phyloP scores from a whole-genome alignment of 2,113 vertebrate species.

The Dascyllus trimaculatus region DNA sequence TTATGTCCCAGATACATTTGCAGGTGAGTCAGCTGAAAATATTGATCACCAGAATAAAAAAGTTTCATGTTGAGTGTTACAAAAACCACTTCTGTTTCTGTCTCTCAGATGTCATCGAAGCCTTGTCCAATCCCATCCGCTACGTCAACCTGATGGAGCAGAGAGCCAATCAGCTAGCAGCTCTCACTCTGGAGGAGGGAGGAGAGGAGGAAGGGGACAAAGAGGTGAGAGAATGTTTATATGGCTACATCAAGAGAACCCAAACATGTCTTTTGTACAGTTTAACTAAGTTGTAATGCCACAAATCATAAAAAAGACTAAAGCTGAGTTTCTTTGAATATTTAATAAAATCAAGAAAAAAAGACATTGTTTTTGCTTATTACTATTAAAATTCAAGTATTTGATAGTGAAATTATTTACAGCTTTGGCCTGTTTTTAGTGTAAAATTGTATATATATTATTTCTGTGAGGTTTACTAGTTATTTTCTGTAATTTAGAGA shows the following conservation, averaged over 20 bases:
- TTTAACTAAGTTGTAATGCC: too few species aligned
- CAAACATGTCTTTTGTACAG: too few species aligned
- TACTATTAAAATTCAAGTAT: not conserved
- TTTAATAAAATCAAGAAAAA: too few species aligned
- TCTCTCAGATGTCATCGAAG: slow-evolving; percentile 94
- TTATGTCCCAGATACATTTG: slow-evolving; percentile 97
- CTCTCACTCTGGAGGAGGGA: slow-evolving; percentile 95
- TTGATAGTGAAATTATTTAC: too few species aligned
- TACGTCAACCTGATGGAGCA: slow-evolving; percentile 98
- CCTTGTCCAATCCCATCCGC: slow-evolving; percentile 97
- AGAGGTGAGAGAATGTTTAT: slow-evolving; percentile 85
- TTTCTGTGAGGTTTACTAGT: too few species aligned
- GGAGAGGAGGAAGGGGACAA: slow-evolving; percentile 93
- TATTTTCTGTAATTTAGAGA: too few species aligned
- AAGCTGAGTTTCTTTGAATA: too few species aligned
- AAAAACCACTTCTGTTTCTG: slow-evolving; percentile 30
- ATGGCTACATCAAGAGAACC: too few species aligned
- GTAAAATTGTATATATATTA: too few species aligned
- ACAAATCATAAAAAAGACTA: too few species aligned
- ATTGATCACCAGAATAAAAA: not conserved
- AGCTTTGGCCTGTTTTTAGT: too few species aligned
- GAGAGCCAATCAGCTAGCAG: slow-evolving; percentile 95
- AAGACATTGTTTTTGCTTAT: not conserved
- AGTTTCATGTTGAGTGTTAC: too few species aligned
- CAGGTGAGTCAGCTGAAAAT: slow-evolving; percentile 83